These are phyloP conservation scores for Eufriesea mexicana DNA, from an alignment of 1,140 invertebrate species.

Conservation along the genomic window DNA sequence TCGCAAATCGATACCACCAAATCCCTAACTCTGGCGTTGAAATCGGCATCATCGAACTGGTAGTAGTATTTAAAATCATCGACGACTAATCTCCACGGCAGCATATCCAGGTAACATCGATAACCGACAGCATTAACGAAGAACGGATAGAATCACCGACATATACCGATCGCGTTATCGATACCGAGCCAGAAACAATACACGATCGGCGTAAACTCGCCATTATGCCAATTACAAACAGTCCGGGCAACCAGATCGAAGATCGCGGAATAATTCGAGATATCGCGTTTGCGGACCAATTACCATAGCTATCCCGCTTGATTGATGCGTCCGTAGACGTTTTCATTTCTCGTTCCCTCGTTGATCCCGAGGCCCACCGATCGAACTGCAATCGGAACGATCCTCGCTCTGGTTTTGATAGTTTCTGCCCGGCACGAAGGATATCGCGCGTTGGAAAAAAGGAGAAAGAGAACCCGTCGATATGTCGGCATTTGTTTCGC, in stretches of 20 bases:
- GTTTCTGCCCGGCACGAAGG: background rate
- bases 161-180: background rate
- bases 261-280: constrained; percentile 20
- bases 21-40: background rate
- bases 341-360: background rate
- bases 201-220: constrained; percentile 17
- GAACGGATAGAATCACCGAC: background rate
- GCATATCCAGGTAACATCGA: background rate
- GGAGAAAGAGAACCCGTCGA: background rate
- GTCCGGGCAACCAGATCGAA: background rate
- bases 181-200: background rate
- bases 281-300: constrained; percentile 13
- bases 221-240: constrained; percentile 27
- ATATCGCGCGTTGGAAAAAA: background rate
- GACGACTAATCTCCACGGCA: background rate
- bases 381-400: background rate
- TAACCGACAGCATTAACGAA: constrained; percentile 19
- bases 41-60: background rate
- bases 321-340: background rate
- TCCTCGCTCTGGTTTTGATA: background rate
- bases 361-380: background rate
- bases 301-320: background rate
- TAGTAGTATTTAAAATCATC: constrained; percentile 6
- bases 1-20: background rate
- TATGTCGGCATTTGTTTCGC: background rate